Conservation (phyloP, 35 echinoderm and acorn worm species). For the Heliocidaris erythrogramma region DNA sequence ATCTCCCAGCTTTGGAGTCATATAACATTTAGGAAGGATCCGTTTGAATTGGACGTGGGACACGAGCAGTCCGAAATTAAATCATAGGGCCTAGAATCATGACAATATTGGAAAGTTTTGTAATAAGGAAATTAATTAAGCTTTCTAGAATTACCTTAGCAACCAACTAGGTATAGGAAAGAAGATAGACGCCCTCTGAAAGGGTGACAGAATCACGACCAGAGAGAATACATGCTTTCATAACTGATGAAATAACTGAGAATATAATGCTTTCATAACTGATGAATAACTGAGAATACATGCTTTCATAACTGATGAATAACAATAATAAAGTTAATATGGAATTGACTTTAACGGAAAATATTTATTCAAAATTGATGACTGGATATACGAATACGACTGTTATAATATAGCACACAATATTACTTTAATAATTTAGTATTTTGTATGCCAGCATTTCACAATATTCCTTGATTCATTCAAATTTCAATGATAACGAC, state of each 20-base stretch:
- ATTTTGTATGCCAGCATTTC: too few species aligned
- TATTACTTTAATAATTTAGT: too few species aligned
- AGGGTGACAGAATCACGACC: not conserved
- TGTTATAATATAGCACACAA: too few species aligned
- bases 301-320: not conserved
- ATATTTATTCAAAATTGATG: too few species aligned
- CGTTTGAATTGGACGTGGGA: not conserved
- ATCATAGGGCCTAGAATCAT: not conserved
- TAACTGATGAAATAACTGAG: too few species aligned
- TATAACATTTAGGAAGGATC: constrained; percentile 5
- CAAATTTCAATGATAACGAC: too few species aligned
- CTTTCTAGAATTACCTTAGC: not conserved
- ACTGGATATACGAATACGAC: too few species aligned
- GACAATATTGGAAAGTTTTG: not conserved
- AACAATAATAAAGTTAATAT: too few species aligned
- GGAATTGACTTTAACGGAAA: too few species aligned
- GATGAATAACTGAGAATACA: too few species aligned
- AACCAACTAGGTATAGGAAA: not conserved
- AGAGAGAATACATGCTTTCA: not conserved
- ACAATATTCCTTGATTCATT: too few species aligned
- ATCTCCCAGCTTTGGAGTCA: not conserved
- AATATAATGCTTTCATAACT: too few species aligned
- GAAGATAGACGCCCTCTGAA: not conserved
- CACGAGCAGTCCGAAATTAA: not conserved
- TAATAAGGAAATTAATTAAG: not conserved